phyloP scores from a whole-genome alignment of 1,140 invertebrate species.

The Drosophila asahinai region DNA sequence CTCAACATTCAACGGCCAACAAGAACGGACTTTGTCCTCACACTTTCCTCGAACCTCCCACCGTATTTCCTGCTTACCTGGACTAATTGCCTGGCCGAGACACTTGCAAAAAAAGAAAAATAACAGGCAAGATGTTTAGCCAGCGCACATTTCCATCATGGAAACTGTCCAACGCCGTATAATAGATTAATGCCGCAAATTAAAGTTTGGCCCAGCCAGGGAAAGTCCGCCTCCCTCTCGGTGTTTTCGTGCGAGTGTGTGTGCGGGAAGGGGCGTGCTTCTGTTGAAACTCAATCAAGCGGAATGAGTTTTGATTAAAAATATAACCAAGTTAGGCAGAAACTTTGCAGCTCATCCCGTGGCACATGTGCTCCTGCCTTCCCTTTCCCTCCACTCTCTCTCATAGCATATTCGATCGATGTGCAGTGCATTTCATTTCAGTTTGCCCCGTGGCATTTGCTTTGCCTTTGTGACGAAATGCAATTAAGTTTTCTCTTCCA shows the following conservation, averaged over 20 bases:
- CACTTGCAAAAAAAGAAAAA: conserved; percentile 49
- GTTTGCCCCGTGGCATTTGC: conserved; percentile 43
- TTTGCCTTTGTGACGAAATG: conserved; percentile 51
- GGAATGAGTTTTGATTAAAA: conserved; percentile 82
- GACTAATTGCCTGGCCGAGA: conserved; percentile 37
- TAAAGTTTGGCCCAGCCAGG: conserved; percentile 24
- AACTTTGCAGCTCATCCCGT: conserved; percentile 49
- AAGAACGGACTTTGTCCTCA: background rate
- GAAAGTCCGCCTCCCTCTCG: conserved; percentile 1
- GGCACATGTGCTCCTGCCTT: background rate
- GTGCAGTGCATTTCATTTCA: conserved; percentile 36
- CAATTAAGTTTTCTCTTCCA: conserved; percentile 40
- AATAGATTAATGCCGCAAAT: conserved; percentile 49
- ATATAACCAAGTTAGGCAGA: conserved; percentile 74
- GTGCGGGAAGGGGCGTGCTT: conserved; percentile 2
- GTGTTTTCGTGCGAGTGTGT: background rate
- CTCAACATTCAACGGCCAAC: background rate
- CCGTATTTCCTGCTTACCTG: conserved; percentile 6
- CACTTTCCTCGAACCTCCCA: background rate
- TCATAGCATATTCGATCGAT: conserved; percentile 32
- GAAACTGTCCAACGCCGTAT: conserved; percentile 17
- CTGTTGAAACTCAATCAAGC: conserved; percentile 76
- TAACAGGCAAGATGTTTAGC: conserved; percentile 41
- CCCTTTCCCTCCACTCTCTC: background rate
- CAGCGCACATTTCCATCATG: conserved; percentile 31